These are phyloP conservation scores for Oncorhynchus keta DNA, from an alignment of 2,113 vertebrate genomes.

Conservation along the genomic window DNA sequence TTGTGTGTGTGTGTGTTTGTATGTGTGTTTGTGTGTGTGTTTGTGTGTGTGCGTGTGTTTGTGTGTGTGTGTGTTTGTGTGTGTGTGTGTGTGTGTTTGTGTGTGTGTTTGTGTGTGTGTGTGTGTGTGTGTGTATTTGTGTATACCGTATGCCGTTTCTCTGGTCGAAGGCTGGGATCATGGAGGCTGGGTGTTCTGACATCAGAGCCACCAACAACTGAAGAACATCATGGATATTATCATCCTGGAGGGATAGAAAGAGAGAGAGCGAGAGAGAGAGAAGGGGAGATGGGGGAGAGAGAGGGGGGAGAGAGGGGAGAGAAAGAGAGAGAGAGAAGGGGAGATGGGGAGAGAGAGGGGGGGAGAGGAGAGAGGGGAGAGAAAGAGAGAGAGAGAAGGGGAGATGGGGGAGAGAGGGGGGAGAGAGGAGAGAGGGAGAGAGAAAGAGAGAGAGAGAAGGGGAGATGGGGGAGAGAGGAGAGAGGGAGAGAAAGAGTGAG, in stretches of 20 bases:
- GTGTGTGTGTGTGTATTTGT: neutral
- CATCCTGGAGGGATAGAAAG: conserved; percentile 80
- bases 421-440: neutral
- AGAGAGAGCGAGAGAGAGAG: neutral
- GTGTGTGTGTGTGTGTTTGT: no score
- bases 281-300: conserved; percentile 12
- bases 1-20: no score
- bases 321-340: neutral
- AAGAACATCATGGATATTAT: conserved; percentile 98
- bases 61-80: neutral
- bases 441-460: neutral
- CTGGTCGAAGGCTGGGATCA: conserved; percentile 99
- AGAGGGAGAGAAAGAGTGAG: neutral
- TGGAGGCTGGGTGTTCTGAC: conserved; percentile 98
- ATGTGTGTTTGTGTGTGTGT: no score
- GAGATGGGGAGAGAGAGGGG: no score
- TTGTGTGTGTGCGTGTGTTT: no score
- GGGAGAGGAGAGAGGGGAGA: neutral
- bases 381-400: no score
- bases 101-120: no score
- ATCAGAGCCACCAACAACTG: conserved; percentile 96
- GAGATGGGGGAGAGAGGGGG: no score
- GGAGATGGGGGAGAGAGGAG: no score
- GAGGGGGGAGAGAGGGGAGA: neutral
- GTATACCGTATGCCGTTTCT: conserved; percentile 75